These are phyloP conservation scores for Solen grandis DNA, from an alignment of 1,140 invertebrate genomes.

Conservation along the genomic window DNA sequence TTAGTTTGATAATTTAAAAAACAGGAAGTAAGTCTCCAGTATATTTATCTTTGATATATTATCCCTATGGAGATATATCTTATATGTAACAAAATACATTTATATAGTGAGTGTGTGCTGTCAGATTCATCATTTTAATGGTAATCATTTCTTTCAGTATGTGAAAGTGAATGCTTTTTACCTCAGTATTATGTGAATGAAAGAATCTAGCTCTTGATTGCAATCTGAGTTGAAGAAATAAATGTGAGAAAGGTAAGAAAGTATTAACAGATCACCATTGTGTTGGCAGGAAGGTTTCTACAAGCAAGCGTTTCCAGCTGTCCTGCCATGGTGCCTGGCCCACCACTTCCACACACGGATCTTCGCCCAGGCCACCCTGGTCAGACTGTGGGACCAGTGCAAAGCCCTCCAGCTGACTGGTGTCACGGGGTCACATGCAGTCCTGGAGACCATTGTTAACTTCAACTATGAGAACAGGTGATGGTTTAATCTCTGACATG, in stretches of 20 bases:
- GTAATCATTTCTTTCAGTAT: no score
- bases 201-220: neutral
- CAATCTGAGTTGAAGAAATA: neutral
- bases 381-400: conserved; percentile 47
- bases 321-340: conserved; percentile 51
- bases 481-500: neutral
- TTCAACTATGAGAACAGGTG: conserved; percentile 45
- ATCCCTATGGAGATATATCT: no score
- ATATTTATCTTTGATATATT: no score
- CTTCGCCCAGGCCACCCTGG: conserved; percentile 38
- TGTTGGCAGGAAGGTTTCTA: conserved; percentile 36
- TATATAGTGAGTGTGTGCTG: no score
- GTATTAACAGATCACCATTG: no score
- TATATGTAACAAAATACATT: no score
- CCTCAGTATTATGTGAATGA: neutral
- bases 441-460: conserved; percentile 34
- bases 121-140: no score
- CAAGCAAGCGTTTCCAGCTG: conserved; percentile 21
- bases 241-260: no score
- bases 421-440: conserved; percentile 21
- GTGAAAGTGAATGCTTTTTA: no score
- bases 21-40: no score
- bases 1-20: no score
- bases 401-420: neutral
- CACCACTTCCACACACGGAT: conserved; percentile 51